These are phyloP conservation scores for Yponomeuta evonymella DNA, from an alignment of 2,888 invertebrate genomes.

Conservation along the genomic window DNA sequence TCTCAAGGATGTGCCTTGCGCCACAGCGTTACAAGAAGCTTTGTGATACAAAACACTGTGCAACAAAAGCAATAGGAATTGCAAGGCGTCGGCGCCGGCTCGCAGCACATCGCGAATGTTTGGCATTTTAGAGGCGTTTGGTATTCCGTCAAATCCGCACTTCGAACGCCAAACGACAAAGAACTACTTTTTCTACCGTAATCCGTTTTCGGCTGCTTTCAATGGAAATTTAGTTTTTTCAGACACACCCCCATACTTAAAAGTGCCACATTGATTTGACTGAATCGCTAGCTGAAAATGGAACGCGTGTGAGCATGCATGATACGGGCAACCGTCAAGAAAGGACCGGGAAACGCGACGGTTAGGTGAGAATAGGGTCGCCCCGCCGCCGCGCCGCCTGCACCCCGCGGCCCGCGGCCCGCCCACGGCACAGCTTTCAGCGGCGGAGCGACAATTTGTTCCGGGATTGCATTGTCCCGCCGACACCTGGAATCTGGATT, in stretches of 20 bases:
- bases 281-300: neutral
- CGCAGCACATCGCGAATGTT: neutral
- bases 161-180: neutral
- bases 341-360: conserved; percentile 1
- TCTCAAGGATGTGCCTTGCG: neutral
- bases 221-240: no score
- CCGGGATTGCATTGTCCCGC: conserved; percentile 63
- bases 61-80: neutral
- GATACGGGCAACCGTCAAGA: conserved; percentile 13
- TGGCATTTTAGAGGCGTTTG: neutral
- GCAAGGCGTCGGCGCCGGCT: neutral
- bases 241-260: neutral
- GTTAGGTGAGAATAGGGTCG: neutral
- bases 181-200: neutral
- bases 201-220: no score
- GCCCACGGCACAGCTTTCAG: conserved; percentile 10
- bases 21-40: neutral
- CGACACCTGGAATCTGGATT: conserved; percentile 67
- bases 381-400: conserved; percentile 2
- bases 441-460: conserved; percentile 54
- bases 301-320: neutral
- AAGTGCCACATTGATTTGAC: neutral
- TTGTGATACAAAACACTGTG: neutral
- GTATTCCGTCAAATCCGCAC: neutral
- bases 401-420: conserved; percentile 4